These are phyloP conservation scores for Coccyzus lansbergi DNA, from an alignment of 2,797 vertebrate species.

Conservation along the genomic window DNA sequence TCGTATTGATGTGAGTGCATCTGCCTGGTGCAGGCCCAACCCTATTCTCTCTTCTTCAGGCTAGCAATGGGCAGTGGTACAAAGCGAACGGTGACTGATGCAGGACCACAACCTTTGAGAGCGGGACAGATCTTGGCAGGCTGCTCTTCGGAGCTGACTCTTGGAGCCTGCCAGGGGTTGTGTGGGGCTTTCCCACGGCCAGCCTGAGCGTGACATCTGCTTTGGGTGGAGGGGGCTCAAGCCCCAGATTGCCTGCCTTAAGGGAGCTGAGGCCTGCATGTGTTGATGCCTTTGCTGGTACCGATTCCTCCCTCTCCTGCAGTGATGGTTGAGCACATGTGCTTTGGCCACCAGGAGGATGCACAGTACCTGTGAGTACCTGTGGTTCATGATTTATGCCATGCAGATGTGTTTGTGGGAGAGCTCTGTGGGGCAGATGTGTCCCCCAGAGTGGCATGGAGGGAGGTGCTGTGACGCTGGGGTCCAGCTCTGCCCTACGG, in stretches of 20 bases:
- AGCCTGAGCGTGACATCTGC: fast-evolving
- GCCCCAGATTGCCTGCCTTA: fast-evolving
- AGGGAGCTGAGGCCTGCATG: not conserved
- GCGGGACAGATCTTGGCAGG: not conserved
- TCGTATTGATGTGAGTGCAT: too few relatives aligned
- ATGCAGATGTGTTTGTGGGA: slow-evolving; percentile 82
- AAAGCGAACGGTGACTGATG: too few relatives aligned
- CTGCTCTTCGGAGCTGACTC: not conserved
- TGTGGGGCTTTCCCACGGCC: not conserved
- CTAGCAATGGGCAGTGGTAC: too few relatives aligned
- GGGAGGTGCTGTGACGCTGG: not conserved
- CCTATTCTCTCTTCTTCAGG: too few relatives aligned
- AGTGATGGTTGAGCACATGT: slow-evolving; percentile 95
- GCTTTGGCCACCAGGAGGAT: slow-evolving; percentile 93
- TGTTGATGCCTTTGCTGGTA: fast-evolving
- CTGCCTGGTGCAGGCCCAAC: too few relatives aligned
- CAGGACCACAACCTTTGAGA: not conserved
- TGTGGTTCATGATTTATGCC: slow-evolving; percentile 93
- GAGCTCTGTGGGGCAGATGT: not conserved
- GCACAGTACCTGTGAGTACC: slow-evolving; percentile 95
- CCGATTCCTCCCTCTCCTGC: not conserved
- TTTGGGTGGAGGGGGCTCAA: not conserved
- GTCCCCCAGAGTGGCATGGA: not conserved
- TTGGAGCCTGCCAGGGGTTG: not conserved
- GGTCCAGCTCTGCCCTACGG: not conserved